Conservation (phyloP, 2,888 invertebrate species). For the Archips xylosteana region DNA sequence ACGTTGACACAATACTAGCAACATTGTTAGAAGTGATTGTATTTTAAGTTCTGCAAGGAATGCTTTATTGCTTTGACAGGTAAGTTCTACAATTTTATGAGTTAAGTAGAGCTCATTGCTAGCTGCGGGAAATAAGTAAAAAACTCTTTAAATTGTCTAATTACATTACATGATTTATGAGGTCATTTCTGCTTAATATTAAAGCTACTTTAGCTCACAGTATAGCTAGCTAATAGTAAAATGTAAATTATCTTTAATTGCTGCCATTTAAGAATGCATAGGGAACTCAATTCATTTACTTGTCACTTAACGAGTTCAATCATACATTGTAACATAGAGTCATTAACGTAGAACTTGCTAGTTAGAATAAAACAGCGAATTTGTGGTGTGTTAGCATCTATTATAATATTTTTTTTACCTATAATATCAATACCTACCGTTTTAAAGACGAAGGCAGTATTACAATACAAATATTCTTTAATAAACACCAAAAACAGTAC, state of each 20-base stretch:
- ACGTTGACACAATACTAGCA: constrained; percentile 17
- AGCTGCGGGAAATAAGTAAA: not conserved
- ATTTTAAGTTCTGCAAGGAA: not conserved
- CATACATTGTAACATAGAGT: not conserved
- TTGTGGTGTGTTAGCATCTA: too few relatives aligned
- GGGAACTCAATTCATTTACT: not conserved
- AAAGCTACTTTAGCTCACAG: not conserved
- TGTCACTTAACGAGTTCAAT: not conserved
- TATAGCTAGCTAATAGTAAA: not conserved
- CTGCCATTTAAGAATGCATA: not conserved
- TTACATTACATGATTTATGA: not conserved
- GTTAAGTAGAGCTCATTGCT: not conserved
- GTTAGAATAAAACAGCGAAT: too few relatives aligned
- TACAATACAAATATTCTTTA: too few relatives aligned
- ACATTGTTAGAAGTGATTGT: not conserved
- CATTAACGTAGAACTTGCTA: not conserved
- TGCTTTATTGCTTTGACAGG: not conserved
- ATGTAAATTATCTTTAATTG: not conserved
- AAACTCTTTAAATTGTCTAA: not conserved
- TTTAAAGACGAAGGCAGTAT: too few relatives aligned
- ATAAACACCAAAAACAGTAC: too few relatives aligned
- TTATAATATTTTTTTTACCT: too few relatives aligned
- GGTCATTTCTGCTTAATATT: not conserved
- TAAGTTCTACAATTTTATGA: not conserved
- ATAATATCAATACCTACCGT: too few relatives aligned